Evolutionary conservation across 1,140 invertebrate species (phyloP), one percentile per base, ranked within the genome.

Genomic region (Pectinophora gossypiella): DNA sequence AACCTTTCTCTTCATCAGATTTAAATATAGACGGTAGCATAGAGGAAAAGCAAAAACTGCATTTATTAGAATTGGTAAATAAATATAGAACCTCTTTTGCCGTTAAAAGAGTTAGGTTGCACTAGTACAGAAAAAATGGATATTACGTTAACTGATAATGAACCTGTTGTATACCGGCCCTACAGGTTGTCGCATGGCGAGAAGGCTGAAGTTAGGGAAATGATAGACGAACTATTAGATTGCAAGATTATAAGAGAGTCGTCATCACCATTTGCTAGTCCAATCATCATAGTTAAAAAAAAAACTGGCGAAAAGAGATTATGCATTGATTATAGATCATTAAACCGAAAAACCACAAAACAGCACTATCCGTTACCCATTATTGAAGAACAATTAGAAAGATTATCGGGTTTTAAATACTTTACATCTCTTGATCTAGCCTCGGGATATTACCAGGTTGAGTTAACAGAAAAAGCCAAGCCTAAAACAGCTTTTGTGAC

Each of bases 221-320:
- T 80, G 20, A 51, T 85, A 9, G 43, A 62, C 4, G 66, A 85
- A 20, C 19, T 77, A 12, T 27, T 78, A 48, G 36, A 59, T 22
- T 42, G 70, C 20, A 13, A 68, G 5, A 68, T 87, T 0, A 74
- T 87, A 22, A 40, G 65, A 23, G 45, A 58, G 20, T 79, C 72
- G 12, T 42, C 48, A 19, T 82, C 74, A 13, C 23, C 36, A 7
- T 61, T 27, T 49, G 42, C 55, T 0, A 40, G 35, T 7, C 59
- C 59, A n/a, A 46, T 61, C 12, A 18, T 58, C 6, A 4, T 53
- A 3, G 59, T 61, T 13, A 48, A 54, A 48, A 61, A 58, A 50
- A 58, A 58, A 47, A 58, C n/a, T 42, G 59, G 55, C 6, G 55
- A 61, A 15, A 19, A 58, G 13, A 45, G 56, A 10, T 49, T 61